phyloP scores from a whole-genome alignment of 1,140 invertebrate genomes.

The Glossosoma conforme region DNA sequence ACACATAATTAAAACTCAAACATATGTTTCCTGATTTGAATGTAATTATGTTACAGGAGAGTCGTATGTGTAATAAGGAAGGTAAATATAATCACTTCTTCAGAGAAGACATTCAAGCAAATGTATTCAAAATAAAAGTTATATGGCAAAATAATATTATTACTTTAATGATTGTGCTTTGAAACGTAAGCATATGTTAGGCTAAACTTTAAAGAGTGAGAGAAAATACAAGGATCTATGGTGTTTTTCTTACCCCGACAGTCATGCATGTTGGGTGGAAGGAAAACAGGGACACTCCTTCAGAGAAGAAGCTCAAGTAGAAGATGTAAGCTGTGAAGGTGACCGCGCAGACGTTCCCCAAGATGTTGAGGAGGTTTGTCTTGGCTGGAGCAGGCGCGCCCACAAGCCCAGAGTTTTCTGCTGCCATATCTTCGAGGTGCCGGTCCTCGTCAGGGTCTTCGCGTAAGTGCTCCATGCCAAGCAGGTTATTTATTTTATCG shows the following conservation, averaged over 20 bases:
- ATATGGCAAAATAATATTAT: background rate
- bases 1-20: too few relatives aligned
- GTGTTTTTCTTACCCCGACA: constrained; percentile 36
- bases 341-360: constrained; percentile 37
- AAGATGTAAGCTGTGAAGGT: constrained; percentile 33
- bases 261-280: constrained; percentile 45
- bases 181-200: background rate
- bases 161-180: background rate
- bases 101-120: background rate
- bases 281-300: constrained; percentile 41
- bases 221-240: constrained; percentile 2
- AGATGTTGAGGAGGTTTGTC: constrained; percentile 39
- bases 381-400: constrained; percentile 27
- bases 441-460: constrained; percentile 9
- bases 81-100: background rate
- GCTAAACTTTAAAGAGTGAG: constrained; percentile 1
- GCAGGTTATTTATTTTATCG: too few relatives aligned
- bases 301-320: constrained; percentile 41
- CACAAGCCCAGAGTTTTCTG: constrained; percentile 21
- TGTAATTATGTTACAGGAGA: too few relatives aligned
- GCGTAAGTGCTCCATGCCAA: constrained; percentile 15
- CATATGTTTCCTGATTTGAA: too few relatives aligned
- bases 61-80: background rate
- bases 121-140: background rate
- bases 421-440: constrained; percentile 24